Conservation (phyloP, 2,113 vertebrate species). For the Protobothrops mucrosquamatus region DNA sequence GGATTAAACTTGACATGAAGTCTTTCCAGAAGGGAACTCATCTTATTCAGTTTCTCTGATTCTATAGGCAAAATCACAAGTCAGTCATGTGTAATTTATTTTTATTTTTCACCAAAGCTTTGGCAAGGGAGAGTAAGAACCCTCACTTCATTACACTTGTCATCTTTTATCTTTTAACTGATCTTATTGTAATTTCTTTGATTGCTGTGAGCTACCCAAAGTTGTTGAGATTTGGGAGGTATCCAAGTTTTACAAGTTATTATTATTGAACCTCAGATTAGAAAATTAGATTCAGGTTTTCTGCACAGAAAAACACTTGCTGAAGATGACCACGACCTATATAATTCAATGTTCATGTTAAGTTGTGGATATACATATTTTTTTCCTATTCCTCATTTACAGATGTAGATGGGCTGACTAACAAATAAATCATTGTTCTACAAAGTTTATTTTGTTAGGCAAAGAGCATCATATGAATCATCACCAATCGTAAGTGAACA, state of each 20-base stretch:
- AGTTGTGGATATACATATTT: not conserved
- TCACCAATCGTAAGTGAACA: not conserved
- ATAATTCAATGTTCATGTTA: not conserved
- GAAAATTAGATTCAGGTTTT: accelerated
- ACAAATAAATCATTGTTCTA: not conserved
- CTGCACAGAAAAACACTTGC: not conserved
- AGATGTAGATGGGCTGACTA: not conserved
- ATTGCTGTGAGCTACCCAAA: not conserved
- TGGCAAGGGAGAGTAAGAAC: not conserved
- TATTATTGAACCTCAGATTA: not conserved
- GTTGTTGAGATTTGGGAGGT: not conserved
- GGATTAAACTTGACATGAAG: slow-evolving; percentile 94
- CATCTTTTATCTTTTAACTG: not conserved
- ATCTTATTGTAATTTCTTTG: not conserved
- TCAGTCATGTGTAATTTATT: not conserved
- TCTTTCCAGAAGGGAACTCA: slow-evolving; percentile 86
- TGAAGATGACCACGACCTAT: not conserved
- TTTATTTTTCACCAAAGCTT: not conserved
- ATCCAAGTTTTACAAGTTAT: not conserved
- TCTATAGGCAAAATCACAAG: slow-evolving; percentile 56
- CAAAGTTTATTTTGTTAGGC: not conserved
- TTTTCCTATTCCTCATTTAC: not conserved
- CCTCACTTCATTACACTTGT: not conserved
- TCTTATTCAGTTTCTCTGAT: slow-evolving; percentile 77
- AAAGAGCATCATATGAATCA: not conserved